A percentile compares a stretch with the other conserved stretches of the same genome.
These are phyloP conservation scores for Steinernema carpocapsae DNA, from an alignment of 2,888 invertebrate genomes.

Conservation along the genomic window DNA sequence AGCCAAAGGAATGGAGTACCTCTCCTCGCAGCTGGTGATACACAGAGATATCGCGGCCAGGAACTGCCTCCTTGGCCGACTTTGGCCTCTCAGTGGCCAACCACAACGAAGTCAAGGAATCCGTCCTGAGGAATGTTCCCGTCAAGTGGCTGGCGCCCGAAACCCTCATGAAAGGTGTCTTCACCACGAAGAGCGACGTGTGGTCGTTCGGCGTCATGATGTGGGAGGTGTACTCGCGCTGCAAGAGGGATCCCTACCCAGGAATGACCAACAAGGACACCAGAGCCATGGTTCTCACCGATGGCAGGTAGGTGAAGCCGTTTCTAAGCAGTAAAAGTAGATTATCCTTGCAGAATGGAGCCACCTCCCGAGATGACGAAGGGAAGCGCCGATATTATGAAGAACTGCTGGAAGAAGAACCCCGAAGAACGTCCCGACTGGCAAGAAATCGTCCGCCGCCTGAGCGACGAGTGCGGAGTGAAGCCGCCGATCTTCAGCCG, in stretches of 20 bases:
- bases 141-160: slow-evolving; percentile 29
- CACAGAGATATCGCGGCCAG: slow-evolving; percentile 38
- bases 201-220: slow-evolving; percentile 35
- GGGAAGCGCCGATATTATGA: slow-evolving; percentile 23
- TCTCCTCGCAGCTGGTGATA: slow-evolving; percentile 36
- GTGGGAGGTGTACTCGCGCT: slow-evolving; percentile 43
- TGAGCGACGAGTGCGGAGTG: slow-evolving; percentile 5
- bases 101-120: slow-evolving; percentile 21
- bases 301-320: neutral
- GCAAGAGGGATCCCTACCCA: slow-evolving; percentile 43
- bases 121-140: slow-evolving; percentile 23
- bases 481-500: neutral
- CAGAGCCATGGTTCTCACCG: slow-evolving; percentile 36
- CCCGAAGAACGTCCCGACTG: slow-evolving; percentile 36
- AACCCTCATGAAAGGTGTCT: neutral
- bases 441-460: slow-evolving; percentile 5
- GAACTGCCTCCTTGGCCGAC: slow-evolving; percentile 38
- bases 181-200: slow-evolving; percentile 24
- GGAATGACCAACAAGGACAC: slow-evolving; percentile 42
- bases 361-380: slow-evolving; percentile 31
- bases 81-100: slow-evolving; percentile 37
- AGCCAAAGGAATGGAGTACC: slow-evolving; percentile 42
- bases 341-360: slow-evolving; percentile 19
- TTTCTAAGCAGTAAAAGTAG: neutral
- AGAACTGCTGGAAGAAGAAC: slow-evolving; percentile 35